These are phyloP conservation scores for Rhaphigaster nebulosa DNA, from an alignment of 2,888 invertebrate genomes.

Conservation along the genomic window DNA sequence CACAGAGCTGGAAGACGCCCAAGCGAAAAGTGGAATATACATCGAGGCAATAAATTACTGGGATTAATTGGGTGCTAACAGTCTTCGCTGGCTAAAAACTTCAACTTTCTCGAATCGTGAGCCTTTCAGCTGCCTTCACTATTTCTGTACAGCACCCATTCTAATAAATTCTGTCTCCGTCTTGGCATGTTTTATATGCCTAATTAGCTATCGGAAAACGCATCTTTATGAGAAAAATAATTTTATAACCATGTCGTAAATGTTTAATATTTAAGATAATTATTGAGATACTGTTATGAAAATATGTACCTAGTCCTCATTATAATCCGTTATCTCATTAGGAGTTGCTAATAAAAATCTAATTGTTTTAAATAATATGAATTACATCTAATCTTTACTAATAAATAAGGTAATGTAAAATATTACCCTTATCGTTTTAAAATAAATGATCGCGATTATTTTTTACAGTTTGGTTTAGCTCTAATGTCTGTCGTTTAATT, in stretches of 20 bases:
- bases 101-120: conserved; percentile 8
- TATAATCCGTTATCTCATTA: too few species aligned
- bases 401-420: too few species aligned
- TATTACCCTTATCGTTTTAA: too few species aligned
- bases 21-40: not conserved
- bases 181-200: not conserved
- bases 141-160: not conserved
- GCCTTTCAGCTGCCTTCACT: not conserved
- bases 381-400: too few species aligned
- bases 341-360: too few species aligned
- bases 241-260: not conserved
- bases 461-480: too few species aligned
- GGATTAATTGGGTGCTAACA: conserved; percentile 27
- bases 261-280: not conserved
- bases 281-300: not conserved
- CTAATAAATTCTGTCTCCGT: not conserved
- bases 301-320: too few species aligned
- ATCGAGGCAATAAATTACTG: not conserved
- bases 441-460: too few species aligned
- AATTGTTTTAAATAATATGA: too few species aligned
- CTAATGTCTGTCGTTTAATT: too few species aligned
- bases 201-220: not conserved
- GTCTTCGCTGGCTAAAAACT: not conserved
- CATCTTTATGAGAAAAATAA: not conserved
- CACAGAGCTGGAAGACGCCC: not conserved